phyloP scores from a whole-genome alignment of 2,888 invertebrate genomes.

The Odontothrips loti region DNA sequence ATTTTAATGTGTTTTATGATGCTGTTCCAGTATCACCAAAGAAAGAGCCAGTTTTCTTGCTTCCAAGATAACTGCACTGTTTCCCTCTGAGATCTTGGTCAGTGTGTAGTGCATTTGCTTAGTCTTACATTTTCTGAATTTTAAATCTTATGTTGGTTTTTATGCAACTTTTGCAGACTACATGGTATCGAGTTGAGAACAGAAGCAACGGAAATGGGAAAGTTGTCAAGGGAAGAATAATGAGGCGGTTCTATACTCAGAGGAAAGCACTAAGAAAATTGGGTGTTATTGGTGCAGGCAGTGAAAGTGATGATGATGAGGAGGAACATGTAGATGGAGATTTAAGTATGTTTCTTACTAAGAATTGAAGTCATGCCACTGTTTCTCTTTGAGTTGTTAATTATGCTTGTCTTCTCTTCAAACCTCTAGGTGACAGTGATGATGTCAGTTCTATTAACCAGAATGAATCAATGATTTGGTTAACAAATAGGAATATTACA shows the following conservation, averaged over 20 bases:
- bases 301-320: background rate
- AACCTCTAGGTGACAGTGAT: no score
- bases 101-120: background rate
- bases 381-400: background rate
- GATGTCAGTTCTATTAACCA: no score
- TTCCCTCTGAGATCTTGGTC: background rate
- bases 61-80: background rate
- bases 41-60: background rate
- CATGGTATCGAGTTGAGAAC: background rate
- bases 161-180: background rate
- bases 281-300: background rate
- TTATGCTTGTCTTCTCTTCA: background rate
- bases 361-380: no score
- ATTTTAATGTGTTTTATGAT: no score
- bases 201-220: background rate
- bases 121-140: background rate
- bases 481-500: background rate
- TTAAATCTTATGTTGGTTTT: background rate
- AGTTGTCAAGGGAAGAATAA: background rate
- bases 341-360: background rate
- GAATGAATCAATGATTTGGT: no score
- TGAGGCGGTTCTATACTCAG: background rate
- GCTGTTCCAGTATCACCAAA: background rate
- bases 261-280: background rate
- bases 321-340: background rate